Evolutionary conservation across 2,888 invertebrate species (phyloP).

Genomic region (Halictus quadricinctus): DNA sequence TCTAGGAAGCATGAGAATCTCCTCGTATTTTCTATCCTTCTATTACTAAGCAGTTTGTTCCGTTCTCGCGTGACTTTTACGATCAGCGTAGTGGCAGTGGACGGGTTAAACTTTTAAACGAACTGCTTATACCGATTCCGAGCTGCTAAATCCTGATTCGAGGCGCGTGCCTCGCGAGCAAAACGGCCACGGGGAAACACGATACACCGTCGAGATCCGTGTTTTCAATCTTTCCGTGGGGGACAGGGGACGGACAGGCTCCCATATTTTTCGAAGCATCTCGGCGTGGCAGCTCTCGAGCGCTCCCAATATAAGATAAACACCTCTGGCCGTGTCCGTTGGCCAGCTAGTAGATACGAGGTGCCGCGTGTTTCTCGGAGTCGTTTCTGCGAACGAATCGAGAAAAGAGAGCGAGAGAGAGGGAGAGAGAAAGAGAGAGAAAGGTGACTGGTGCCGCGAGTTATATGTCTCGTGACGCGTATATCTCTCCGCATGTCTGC

Average conservation of each 20-base stretch:
- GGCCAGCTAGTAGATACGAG: not conserved
- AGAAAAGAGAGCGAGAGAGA: not conserved
- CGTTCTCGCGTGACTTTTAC: too few relatives aligned
- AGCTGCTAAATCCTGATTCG: slow-evolving; percentile 1
- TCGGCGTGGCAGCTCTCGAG: not conserved
- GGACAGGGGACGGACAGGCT: not conserved
- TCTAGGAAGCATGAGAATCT: too few relatives aligned
- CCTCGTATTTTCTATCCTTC: too few relatives aligned
- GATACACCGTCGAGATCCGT: too few relatives aligned
- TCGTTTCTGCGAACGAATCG: slow-evolving; percentile 4
- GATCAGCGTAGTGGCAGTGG: too few relatives aligned
- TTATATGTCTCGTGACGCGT: slow-evolving; percentile 38
- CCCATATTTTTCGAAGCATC: not conserved
- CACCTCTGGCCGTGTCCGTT: not conserved
- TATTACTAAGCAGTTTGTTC: too few relatives aligned
- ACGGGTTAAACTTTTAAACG: too few relatives aligned
- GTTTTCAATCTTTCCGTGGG: not conserved
- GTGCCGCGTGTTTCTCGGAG: not conserved
- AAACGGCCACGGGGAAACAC: too few relatives aligned
- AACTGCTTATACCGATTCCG: slow-evolving; percentile 1
- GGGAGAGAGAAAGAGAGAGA: not conserved
- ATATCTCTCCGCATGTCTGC: slow-evolving; percentile 54
- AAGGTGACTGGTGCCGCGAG: slow-evolving; percentile 20
- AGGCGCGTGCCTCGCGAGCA: too few relatives aligned
- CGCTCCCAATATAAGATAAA: not conserved